Base-by-base conservation (phyloP, 2,888 invertebrate species). In the Rhingia rostrata region DNA sequence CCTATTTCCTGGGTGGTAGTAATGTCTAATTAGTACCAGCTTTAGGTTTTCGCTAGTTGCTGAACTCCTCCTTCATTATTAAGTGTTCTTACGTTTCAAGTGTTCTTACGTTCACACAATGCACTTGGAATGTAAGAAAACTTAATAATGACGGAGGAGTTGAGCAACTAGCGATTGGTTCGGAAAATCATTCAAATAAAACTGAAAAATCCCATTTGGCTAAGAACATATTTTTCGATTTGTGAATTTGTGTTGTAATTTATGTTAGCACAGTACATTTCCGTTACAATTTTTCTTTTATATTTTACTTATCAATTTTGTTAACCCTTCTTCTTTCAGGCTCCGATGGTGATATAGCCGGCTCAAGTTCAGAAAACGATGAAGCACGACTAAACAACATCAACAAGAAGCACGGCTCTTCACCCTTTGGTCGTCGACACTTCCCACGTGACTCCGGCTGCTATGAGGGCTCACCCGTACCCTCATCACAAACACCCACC, bases 371-470 rank as follows among this genome's bases (percentile, higher is more conserved):
- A 1, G 96, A 96, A 92, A 95, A 96, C 73, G 94, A 94, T 87
- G 94, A 94, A 88, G 93, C 90, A 0, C 90, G 92, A 5, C 86
- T 92, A 14, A 91, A 92, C 70, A 91, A 91, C 58, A 90, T 91
- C 37, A 91, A 92, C 80, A 91, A 90, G 66, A 91, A 92, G 79
- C 92, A 92, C 64, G 93, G 93, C 6, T 93, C 94, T 84, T 95
- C 95, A 4, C 95, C 96, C n/a, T 96, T 96, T 88, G 95, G 95
- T 22, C 93, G 96, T 67, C 93, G 95, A 12, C 96, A 96, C 88
- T 95, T 96, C 91, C 95, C 95, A 6, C 93, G 96, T n/a, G 96
- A 96, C 90, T 96, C 96, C 1, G 96, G 96, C 56, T 96, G 96
- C 90, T 96, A 96, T 88, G 96, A 96, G 90, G 94, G 92, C 69